These are phyloP conservation scores for Ennomos quercinarius DNA, from an alignment of 2,888 invertebrate species.

Conservation along the genomic window DNA sequence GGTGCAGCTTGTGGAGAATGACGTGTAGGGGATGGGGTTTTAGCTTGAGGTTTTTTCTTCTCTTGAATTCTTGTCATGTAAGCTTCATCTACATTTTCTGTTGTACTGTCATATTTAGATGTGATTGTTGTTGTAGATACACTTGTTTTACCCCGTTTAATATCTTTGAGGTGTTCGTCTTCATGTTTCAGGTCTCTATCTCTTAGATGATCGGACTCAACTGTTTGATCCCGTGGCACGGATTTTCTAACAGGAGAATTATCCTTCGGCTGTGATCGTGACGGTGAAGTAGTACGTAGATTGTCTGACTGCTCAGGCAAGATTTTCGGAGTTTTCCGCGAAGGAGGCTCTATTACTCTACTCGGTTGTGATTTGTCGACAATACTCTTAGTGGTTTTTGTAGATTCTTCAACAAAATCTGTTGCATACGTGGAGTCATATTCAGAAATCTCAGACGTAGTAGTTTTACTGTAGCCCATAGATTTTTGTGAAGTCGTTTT, in stretches of 20 bases:
- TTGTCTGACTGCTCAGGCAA: slow-evolving; percentile 9
- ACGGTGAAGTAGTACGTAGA: slow-evolving; percentile 27
- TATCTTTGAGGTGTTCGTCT: slow-evolving; percentile 19
- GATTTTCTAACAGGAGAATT: slow-evolving; percentile 34
- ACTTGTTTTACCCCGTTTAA: slow-evolving; percentile 16
- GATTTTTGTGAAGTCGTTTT: slow-evolving; percentile 26
- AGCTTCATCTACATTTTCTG: slow-evolving; percentile 29
- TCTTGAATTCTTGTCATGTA: slow-evolving; percentile 14
- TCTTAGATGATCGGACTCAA: slow-evolving; percentile 7
- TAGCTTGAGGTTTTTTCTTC: slow-evolving; percentile 22
- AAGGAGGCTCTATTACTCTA: slow-evolving; percentile 36
- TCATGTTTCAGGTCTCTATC: slow-evolving; percentile 15
- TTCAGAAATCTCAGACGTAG: slow-evolving; percentile 37
- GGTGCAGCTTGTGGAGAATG: slow-evolving; percentile 16
- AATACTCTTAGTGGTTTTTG: slow-evolving; percentile 24
- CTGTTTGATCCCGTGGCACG: slow-evolving; percentile 10
- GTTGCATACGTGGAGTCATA: slow-evolving; percentile 34
- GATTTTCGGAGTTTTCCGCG: slow-evolving; percentile 28
- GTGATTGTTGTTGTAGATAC: slow-evolving; percentile 35
- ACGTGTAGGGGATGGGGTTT: slow-evolving; percentile 27
- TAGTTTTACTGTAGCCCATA: slow-evolving; percentile 33
- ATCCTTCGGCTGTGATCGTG: slow-evolving; percentile 20
- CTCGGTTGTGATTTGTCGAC: slow-evolving; percentile 31
- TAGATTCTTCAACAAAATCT: slow-evolving; percentile 35
- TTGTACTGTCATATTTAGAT: slow-evolving; percentile 33